Percentiles rank a stretch among this genome's conserved stretches.
Evolutionary conservation across 2,888 invertebrate species (phyloP).

Genomic region (Dolomedes plantarius): DNA sequence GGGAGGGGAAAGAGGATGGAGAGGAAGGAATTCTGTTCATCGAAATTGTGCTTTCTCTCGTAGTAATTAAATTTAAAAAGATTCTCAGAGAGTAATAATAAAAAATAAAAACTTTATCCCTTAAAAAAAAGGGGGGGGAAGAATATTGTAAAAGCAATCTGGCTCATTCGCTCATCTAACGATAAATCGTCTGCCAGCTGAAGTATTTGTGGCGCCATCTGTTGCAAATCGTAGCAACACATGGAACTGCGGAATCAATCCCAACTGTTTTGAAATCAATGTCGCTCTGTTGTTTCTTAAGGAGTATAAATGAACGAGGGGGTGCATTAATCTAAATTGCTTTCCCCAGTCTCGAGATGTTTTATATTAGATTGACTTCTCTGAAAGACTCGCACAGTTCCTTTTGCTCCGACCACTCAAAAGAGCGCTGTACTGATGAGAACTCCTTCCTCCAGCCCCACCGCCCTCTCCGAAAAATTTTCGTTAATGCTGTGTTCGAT

Average conservation of each 20-base stretch:
- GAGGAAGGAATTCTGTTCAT: conserved; percentile 36
- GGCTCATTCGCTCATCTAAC: conserved; percentile 45
- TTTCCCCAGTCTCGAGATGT: conserved; percentile 47
- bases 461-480: conserved; percentile 9
- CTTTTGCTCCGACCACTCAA: conserved; percentile 7
- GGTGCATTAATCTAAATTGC: conserved; percentile 68
- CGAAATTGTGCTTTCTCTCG: conserved; percentile 57
- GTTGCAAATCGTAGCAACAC: conserved; percentile 58
- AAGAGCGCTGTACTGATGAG: conserved; percentile 3
- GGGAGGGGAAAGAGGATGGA: background rate
- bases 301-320: conserved; percentile 68
- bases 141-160: conserved; percentile 56
- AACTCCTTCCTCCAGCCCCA: background rate
- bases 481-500: conserved; percentile 7
- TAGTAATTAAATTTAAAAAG: conserved; percentile 70
- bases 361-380: conserved; percentile 66
- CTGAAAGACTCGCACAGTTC: conserved; percentile 32
- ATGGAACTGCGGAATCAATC: conserved; percentile 52
- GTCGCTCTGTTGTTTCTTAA: conserved; percentile 66
- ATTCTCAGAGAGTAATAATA: conserved; percentile 31
- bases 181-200: conserved; percentile 54
- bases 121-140: background rate
- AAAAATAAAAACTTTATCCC: background rate
- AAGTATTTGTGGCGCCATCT: conserved; percentile 66
- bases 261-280: conserved; percentile 70